Percentiles rank a stretch among this genome's conserved stretches.
These are phyloP conservation scores for Spongilla lacustris DNA, from an alignment of 37 sponge, comb jelly and placozoan species.

Conservation along the genomic window DNA sequence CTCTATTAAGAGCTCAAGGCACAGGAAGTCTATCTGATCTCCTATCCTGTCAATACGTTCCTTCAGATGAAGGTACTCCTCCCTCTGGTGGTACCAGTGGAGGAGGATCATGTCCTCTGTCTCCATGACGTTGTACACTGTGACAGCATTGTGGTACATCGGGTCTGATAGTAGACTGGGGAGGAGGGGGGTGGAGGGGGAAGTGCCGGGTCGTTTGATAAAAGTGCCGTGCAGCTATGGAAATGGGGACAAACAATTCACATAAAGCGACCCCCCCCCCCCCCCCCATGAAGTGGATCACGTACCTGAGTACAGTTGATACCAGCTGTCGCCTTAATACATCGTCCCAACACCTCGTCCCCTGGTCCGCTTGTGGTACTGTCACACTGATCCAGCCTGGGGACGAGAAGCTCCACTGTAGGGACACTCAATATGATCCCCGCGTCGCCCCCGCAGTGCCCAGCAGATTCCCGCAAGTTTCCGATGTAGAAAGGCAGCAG, in stretches of 20 bases:
- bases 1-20: not conserved
- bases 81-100: not conserved
- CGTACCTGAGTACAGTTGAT: conserved; percentile 36
- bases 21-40: not conserved
- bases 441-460: conserved; percentile 60
- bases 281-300: not conserved
- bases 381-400: not conserved
- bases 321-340: conserved; percentile 41
- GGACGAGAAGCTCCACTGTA: conserved; percentile 14
- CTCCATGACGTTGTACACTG: not conserved
- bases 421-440: conserved; percentile 61
- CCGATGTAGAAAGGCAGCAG: conserved; percentile 57
- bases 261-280: not conserved
- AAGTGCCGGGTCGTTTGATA: not conserved
- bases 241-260: too few relatives aligned
- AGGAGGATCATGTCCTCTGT: not conserved
- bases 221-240: not conserved
- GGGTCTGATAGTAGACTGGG: not conserved
- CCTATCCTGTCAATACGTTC: not conserved
- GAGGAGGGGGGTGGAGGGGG: not conserved
- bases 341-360: conserved; percentile 64
- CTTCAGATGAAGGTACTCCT: not conserved
- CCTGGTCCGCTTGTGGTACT: not conserved
- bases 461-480: conserved; percentile 23
- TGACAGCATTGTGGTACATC: not conserved